These are phyloP conservation scores for Ascidia mentula DNA, from an alignment of 23 tunicate species.

Conservation along the genomic window DNA sequence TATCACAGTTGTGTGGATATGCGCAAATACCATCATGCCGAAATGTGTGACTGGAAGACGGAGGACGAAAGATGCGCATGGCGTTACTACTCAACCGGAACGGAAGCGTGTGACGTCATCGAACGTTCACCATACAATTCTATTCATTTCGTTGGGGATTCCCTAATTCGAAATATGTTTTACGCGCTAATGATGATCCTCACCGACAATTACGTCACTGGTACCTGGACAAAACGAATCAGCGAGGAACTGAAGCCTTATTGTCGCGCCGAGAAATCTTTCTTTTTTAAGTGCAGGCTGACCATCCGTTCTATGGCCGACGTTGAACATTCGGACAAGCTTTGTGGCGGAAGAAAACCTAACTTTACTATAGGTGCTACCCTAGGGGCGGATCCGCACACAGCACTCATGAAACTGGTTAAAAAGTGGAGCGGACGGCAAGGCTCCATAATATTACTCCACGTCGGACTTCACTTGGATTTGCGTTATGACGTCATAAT, in stretches of 20 bases:
- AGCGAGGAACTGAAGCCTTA: slow-evolving; percentile 7
- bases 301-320: neutral
- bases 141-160: slow-evolving; percentile 66
- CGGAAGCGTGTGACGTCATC: slow-evolving; percentile 31
- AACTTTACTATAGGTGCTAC: neutral
- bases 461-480: neutral
- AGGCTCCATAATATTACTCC: neutral
- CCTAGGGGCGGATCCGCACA: neutral
- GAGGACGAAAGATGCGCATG: slow-evolving; percentile 12
- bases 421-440: too few species aligned
- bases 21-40: slow-evolving; percentile 31
- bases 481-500: neutral
- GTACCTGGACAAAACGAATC: slow-evolving; percentile 20
- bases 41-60: slow-evolving; percentile 35
- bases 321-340: neutral
- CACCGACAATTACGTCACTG: slow-evolving; percentile 19
- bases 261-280: slow-evolving; percentile 17
- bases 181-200: slow-evolving; percentile 33
- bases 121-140: neutral
- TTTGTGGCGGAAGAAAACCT: slow-evolving; percentile 18
- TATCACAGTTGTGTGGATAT: slow-evolving; percentile 30
- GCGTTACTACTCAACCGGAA: slow-evolving; percentile 26
- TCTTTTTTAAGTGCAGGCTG: neutral
- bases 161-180: slow-evolving; percentile 58
- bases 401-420: neutral